A percentile compares a stretch with the other conserved stretches of the same genome.
Evolutionary conservation across 2,113 vertebrate genomes (phyloP).

Genomic region (Sylvilagus bachmani): DNA sequence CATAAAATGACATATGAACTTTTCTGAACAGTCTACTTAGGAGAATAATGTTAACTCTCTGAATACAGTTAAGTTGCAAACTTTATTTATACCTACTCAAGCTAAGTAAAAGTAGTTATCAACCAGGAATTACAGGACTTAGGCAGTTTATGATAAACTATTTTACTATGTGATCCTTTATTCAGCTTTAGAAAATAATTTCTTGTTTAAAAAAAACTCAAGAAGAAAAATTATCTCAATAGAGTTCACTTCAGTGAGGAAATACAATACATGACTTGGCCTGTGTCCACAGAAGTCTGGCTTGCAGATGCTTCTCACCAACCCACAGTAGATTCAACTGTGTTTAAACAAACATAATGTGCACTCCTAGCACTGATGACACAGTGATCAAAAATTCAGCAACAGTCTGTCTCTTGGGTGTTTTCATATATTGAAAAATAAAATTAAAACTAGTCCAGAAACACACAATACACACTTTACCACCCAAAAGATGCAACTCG

Average conservation of each 20-base stretch:
- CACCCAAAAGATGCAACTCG: slow-evolving; percentile 21
- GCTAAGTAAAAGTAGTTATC: slow-evolving; percentile 71
- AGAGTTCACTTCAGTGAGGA: slow-evolving; percentile 80
- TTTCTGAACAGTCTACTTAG: slow-evolving; percentile 73
- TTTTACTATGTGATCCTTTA: slow-evolving; percentile 77
- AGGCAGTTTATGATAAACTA: slow-evolving; percentile 75
- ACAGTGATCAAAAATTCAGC: slow-evolving; percentile 59
- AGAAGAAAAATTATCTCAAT: slow-evolving; percentile 85
- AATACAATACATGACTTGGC: slow-evolving; percentile 87
- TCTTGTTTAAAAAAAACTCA: slow-evolving; percentile 73
- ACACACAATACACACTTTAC: neutral
- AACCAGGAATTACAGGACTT: slow-evolving; percentile 75
- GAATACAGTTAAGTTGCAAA: slow-evolving; percentile 72
- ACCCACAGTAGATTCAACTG: slow-evolving; percentile 80
- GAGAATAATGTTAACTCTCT: slow-evolving; percentile 75
- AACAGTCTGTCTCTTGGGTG: slow-evolving; percentile 58
- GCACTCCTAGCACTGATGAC: slow-evolving; percentile 79
- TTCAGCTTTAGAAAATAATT: slow-evolving; percentile 70
- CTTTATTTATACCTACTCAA: slow-evolving; percentile 73
- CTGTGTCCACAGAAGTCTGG: slow-evolving; percentile 87
- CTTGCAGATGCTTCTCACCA: slow-evolving; percentile 89
- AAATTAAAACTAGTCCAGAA: slow-evolving; percentile 68
- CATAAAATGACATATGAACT: slow-evolving; percentile 79
- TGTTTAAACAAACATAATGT: slow-evolving; percentile 82
- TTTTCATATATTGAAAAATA: slow-evolving; percentile 72